phyloP scores from a whole-genome alignment of 2,888 invertebrate species.

The Troides aeacus region DNA sequence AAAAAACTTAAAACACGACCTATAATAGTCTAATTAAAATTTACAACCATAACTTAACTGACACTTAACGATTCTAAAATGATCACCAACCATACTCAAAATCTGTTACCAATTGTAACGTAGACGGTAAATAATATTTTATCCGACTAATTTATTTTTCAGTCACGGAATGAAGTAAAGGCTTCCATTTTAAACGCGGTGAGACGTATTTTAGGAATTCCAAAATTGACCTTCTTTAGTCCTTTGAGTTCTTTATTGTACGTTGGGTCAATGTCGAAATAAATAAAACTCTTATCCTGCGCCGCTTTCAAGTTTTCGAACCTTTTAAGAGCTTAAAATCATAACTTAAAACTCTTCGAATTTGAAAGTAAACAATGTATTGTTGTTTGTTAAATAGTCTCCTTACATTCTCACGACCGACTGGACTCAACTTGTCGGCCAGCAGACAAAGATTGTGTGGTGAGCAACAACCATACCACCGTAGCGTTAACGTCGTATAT shows the following conservation, averaged over 20 bases:
- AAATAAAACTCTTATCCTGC: conserved; percentile 21
- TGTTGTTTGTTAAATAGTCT: conserved; percentile 53
- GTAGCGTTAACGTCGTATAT: conserved; percentile 57
- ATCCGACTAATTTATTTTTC: conserved; percentile 36
- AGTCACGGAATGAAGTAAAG: conserved; percentile 60
- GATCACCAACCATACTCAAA: conserved; percentile 33
- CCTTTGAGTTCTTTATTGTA: conserved; percentile 38
- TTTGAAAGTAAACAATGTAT: conserved; percentile 61
- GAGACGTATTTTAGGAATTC: conserved; percentile 8
- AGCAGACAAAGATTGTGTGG: conserved; percentile 57
- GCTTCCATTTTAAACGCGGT: conserved; percentile 34
- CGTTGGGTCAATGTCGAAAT: conserved; percentile 29
- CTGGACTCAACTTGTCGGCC: conserved; percentile 49
- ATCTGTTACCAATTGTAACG: conserved; percentile 9
- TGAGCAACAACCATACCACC: conserved; percentile 59
- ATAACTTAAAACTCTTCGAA: conserved; percentile 45
- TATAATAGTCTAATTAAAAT: conserved; percentile 61
- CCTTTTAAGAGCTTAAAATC: conserved; percentile 21
- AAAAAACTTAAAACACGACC: conserved; percentile 51
- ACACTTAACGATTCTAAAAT: conserved; percentile 47
- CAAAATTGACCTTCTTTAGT: conserved; percentile 19
- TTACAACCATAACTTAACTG: conserved; percentile 52
- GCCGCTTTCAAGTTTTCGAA: conserved; percentile 22
- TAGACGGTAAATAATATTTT: conserved; percentile 8
- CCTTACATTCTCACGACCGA: conserved; percentile 58